Evolutionary conservation across 2,113 vertebrate species (phyloP), one percentile per base, ranked within the genome.

Genomic region (Brachyhypopomus occidentalis): DNA sequence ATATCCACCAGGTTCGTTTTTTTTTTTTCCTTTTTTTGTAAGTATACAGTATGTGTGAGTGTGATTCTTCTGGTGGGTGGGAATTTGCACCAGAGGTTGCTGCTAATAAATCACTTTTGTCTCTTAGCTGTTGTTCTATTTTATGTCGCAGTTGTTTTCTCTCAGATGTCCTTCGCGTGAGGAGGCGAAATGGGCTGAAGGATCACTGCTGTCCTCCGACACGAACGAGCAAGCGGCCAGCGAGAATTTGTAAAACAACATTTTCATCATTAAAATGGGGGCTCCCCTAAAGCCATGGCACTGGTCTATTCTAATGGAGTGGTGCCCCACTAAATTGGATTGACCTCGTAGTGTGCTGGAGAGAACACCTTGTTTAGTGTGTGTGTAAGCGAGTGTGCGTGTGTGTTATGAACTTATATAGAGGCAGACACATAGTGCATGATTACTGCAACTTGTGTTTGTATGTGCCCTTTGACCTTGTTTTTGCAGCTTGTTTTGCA

Each of bases 241-340:
- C 91, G 89, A 93, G 95, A 96, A 95, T 94, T 95, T 95, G 95
- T 95, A 95, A 94, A 97, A 95, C 95, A 96, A 95, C 94, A 91
- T 93, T 95, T 94, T 94, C 95, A 96, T 95, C 96, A 96, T 96
- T 96, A 95, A 95, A 95, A 94, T 92, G 91, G 91, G 30, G 91
- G 94, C 94, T 95, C 95, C 96, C 86, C 89, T 52, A 52, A 94
- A 95, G 95, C 95, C 88, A 95, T 91, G 93, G 94, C 92, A 94
- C 95, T 95, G 96, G 95, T 95, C 95, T 95, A 96, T 96, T 97
- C 95, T 96, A 97, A 97, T 96, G 95, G 95, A 92, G 93, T 94
- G 93, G 87, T 86, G 88, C 92, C 94, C 95, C 94, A 95, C 94
- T 96, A 90, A 98, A 97, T 95, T 96, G 95, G 94, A 95, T 93